Conservation (phyloP, 2,797 vertebrate genomes). For the Syngnathus acus region DNA sequence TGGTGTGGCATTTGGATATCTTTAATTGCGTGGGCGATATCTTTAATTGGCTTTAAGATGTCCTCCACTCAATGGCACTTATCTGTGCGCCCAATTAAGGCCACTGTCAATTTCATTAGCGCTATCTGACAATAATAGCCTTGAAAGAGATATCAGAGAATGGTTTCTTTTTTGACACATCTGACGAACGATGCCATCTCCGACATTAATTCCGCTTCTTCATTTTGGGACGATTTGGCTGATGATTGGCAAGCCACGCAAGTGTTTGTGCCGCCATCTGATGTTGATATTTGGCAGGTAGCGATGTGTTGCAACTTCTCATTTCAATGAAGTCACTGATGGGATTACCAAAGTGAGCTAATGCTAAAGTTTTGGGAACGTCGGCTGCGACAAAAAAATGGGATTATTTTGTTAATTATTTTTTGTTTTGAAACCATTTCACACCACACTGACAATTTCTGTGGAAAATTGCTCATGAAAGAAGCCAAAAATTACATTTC, state of each 20-base stretch:
- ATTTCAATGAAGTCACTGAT: neutral
- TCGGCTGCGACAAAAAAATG: too few relatives aligned
- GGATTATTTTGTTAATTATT: too few relatives aligned
- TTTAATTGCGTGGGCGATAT: slow-evolving; percentile 78
- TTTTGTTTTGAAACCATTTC: too few relatives aligned
- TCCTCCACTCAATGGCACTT: slow-evolving; percentile 75
- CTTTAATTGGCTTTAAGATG: slow-evolving; percentile 81
- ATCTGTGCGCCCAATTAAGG: slow-evolving; percentile 79
- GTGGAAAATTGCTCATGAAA: too few relatives aligned
- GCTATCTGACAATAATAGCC: slow-evolving; percentile 75
- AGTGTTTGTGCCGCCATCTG: slow-evolving; percentile 62
- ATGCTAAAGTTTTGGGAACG: too few relatives aligned
- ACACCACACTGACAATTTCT: too few relatives aligned
- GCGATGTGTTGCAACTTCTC: neutral
- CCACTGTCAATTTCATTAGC: slow-evolving; percentile 79
- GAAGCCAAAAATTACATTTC: too few relatives aligned
- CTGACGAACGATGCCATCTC: slow-evolving; percentile 73
- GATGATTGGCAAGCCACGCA: slow-evolving; percentile 60
- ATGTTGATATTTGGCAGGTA: slow-evolving; percentile 19
- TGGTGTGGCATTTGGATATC: slow-evolving; percentile 74
- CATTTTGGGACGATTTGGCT: slow-evolving; percentile 51
- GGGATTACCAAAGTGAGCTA: neutral
- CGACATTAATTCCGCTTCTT: slow-evolving; percentile 72
- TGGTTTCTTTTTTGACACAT: slow-evolving; percentile 74
- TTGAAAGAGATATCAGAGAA: slow-evolving; percentile 70